Evolutionary conservation across 2,888 invertebrate species (phyloP).

Genomic region (Melanotus villosus): DNA sequence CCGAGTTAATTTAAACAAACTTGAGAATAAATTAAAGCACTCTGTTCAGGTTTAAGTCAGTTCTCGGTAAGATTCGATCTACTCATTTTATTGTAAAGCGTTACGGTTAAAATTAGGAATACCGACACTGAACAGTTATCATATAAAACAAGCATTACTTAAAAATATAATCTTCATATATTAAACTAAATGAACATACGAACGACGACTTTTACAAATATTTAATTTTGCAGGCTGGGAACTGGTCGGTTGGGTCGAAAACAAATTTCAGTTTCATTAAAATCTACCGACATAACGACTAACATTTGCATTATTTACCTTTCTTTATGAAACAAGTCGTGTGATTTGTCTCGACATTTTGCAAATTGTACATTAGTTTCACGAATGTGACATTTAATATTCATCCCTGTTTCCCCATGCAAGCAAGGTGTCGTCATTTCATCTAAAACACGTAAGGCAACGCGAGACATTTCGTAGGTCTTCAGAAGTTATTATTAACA

Average conservation of each 20-base stretch:
- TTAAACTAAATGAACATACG: conserved; percentile 30
- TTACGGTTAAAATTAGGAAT: neutral
- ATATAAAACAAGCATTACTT: conserved; percentile 16
- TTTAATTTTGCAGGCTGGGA: conserved; percentile 31
- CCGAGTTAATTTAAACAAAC: conserved; percentile 24
- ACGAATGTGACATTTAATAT: conserved; percentile 21
- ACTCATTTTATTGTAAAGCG: conserved; percentile 5
- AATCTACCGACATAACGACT: conserved; percentile 29
- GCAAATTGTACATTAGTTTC: conserved; percentile 35
- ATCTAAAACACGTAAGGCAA: conserved; percentile 3
- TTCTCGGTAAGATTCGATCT: conserved; percentile 11
- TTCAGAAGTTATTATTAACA: conserved; percentile 5
- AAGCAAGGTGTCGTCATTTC: neutral
- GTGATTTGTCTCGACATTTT: conserved; percentile 24
- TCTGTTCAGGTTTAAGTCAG: conserved; percentile 5
- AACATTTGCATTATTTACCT: conserved; percentile 42
- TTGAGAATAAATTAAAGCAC: conserved; percentile 18
- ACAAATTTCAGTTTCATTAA: conserved; percentile 42
- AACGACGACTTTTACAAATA: conserved; percentile 35
- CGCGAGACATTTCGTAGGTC: neutral
- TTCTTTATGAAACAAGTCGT: conserved; percentile 41
- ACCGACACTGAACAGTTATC: neutral
- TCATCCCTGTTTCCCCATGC: neutral
- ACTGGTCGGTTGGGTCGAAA: conserved; percentile 18
- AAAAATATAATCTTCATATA: conserved; percentile 41